phyloP scores from a whole-genome alignment of 2,797 vertebrate genomes.

The Selene dorsalis region DNA sequence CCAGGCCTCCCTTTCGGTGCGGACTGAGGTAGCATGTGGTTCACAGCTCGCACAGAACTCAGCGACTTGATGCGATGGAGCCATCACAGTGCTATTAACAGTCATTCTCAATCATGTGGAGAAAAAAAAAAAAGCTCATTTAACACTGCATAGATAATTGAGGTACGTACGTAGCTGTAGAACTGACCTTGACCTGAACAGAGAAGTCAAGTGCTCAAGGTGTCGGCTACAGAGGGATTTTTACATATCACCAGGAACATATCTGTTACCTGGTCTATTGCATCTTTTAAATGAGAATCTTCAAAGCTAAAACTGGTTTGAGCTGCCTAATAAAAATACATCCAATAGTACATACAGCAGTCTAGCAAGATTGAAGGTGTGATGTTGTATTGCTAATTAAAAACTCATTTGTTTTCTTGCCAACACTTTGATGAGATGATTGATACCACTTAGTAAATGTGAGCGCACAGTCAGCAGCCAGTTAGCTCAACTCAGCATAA shows the following conservation, averaged over 20 bases:
- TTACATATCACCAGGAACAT: neutral
- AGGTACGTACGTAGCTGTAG: constrained; percentile 23
- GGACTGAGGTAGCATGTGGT: constrained; percentile 40
- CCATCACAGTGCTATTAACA: neutral
- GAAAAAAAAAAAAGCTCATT: constrained; percentile 1
- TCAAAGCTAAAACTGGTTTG: neutral
- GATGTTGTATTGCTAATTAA: neutral
- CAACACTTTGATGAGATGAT: neutral
- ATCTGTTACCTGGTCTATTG: neutral
- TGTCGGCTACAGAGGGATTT: neutral
- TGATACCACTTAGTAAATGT: neutral
- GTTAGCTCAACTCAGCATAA: neutral
- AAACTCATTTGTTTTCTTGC: neutral
- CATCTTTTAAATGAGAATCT: neutral
- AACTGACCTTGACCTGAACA: constrained; percentile 37
- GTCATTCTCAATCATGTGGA: constrained; percentile 21
- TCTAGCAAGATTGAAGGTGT: neutral
- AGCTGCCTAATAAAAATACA: neutral
- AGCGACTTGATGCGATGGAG: constrained; percentile 20
- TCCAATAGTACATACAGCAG: neutral
- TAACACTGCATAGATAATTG: constrained; percentile 13
- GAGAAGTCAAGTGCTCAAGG: neutral
- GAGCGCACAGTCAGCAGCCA: neutral
- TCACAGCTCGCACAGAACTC: constrained; percentile 20
- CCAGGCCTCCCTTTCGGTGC: constrained; percentile 57